These are phyloP conservation scores for Anolis apletophallus DNA, from an alignment of 2,797 vertebrate genomes.

Conservation along the genomic window DNA sequence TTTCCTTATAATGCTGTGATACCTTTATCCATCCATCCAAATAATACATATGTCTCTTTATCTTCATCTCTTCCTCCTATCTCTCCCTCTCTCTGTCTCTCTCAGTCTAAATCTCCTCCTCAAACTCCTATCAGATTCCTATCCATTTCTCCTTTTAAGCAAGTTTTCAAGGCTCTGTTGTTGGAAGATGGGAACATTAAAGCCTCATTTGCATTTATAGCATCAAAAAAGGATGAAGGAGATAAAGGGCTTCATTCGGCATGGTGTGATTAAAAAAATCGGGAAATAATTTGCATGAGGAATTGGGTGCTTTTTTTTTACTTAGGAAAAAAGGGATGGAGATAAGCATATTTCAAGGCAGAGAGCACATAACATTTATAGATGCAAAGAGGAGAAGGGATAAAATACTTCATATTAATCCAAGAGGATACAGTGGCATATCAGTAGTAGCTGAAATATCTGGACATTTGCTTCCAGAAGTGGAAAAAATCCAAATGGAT, in stretches of 20 bases:
- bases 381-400: not conserved
- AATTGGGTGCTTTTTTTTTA: not conserved
- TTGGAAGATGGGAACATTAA: not conserved
- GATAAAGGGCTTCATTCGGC: not conserved
- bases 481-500: not conserved
- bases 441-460: not conserved
- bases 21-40: not conserved
- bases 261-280: not conserved
- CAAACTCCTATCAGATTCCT: not conserved
- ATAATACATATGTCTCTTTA: too few relatives aligned
- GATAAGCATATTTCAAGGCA: slow-evolving; percentile 4
- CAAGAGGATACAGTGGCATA: not conserved
- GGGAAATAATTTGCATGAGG: not conserved
- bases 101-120: too few relatives aligned
- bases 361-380: not conserved
- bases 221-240: not conserved
- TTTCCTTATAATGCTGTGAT: too few relatives aligned
- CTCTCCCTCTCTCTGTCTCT: not conserved
- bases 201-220: not conserved
- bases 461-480: not conserved
- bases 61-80: not conserved
- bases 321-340: not conserved
- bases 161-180: not conserved
- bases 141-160: not conserved
- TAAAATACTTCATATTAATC: not conserved